Base-by-base conservation (phyloP, 2,113 vertebrate species). In the Damaliscus lunatus region DNA sequence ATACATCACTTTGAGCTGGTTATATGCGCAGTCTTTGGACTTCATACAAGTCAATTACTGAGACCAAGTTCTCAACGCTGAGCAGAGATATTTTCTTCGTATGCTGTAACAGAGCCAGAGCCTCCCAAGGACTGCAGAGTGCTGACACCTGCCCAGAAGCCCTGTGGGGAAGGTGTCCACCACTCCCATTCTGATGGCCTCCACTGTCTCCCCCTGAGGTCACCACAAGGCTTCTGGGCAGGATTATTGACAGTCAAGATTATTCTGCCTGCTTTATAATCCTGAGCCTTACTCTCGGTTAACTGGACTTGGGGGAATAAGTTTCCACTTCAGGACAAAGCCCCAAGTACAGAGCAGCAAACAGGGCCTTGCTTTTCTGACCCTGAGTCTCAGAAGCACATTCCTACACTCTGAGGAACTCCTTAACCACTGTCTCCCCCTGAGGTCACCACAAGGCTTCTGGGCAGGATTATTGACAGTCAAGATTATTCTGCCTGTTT, bases 41-140 rank as follows among this genome's bases (percentile, higher is more conserved):
- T 57, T 55, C 67, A 71, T 94, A 98, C 98, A 98, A 98, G 97
- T 97, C 97, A 97, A 98, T 98, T 98, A 97, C 96, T 0, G 50
- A 96, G 90, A 97, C 94, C 88, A 53, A 92, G 84, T 87, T 96
- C 80, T 96, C 94, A 88, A 92, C 90, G 57, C 91, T 11, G 50
- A 96, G 92, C 92, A 59, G 88, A 96, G 93, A 96, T 85, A 94
- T 96, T 96, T 98, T 94, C 96, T 98, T 96, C 33, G 1, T 93
- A 27, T 17, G 36, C 74, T 97, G 50, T 46, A 31, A 85, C 3
- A 0, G 64, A 95, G 93, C 97, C 96, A 97, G 87, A n/a, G 36
- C 81, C 67, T 96, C 90, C 74, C 59, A 6, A 71, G 40, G 52
- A 57, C n/a, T 23, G 80, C 16, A 15, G 16, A n/a, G 25, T 12